A percentile compares a stretch with the other conserved stretches of the same genome.
These are phyloP conservation scores for Formica exsecta DNA, from an alignment of 1,140 invertebrate species.

Conservation along the genomic window DNA sequence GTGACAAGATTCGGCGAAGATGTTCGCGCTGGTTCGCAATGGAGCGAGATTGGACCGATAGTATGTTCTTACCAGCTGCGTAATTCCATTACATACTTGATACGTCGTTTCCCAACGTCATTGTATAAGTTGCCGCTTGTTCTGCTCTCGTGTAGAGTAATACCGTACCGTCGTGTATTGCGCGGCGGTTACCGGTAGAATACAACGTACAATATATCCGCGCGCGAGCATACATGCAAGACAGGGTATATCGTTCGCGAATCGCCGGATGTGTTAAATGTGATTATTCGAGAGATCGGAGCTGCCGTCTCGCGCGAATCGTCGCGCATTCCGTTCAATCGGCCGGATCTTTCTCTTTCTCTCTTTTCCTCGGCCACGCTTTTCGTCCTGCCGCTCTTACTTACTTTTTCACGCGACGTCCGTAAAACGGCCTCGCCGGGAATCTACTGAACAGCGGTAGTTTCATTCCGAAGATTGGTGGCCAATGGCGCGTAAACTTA, in stretches of 20 bases:
- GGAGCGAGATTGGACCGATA: slow-evolving; percentile 62
- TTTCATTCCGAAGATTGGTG: slow-evolving; percentile 83
- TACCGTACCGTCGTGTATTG: slow-evolving; percentile 65
- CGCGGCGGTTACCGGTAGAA: slow-evolving; percentile 58
- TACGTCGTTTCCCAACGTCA: slow-evolving; percentile 46
- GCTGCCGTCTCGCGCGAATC: slow-evolving; percentile 31
- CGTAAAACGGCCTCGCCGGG: slow-evolving; percentile 61
- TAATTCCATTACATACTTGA: slow-evolving; percentile 65
- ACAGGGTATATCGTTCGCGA: slow-evolving; percentile 45
- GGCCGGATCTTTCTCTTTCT: slow-evolving; percentile 13
- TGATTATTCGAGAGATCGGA: slow-evolving; percentile 78
- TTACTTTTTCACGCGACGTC: slow-evolving; percentile 46
- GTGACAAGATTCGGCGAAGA: slow-evolving; percentile 42
- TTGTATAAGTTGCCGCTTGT: slow-evolving; percentile 58
- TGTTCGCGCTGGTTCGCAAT: neutral
- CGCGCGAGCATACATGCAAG: slow-evolving; percentile 1
- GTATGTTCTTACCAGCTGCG: slow-evolving; percentile 29
- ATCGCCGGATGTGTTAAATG: slow-evolving; percentile 74
- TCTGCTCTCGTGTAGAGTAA: slow-evolving; percentile 49
- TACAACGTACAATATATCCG: slow-evolving; percentile 74
- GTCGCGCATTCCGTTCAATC: slow-evolving; percentile 42
- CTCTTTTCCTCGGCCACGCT: slow-evolving; percentile 53
- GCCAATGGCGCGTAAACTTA: slow-evolving; percentile 83
- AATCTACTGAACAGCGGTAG: slow-evolving; percentile 73
- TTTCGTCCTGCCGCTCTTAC: neutral